Evolutionary conservation across 1,140 invertebrate genomes (phyloP), one percentile per base, ranked within the genome.

Genomic region (Drosophila aff.): DNA sequence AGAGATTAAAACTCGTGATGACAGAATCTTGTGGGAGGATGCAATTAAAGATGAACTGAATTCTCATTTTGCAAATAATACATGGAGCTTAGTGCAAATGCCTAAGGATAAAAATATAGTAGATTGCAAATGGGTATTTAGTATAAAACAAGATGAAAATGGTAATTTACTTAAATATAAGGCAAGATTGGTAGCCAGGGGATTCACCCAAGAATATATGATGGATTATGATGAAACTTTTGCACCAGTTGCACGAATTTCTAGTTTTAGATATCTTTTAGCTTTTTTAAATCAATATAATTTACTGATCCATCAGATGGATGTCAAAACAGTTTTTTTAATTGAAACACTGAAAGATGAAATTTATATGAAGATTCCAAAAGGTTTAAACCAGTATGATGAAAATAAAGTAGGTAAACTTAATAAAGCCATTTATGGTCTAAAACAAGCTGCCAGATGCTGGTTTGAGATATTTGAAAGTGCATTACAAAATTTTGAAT

Each of bases 151-250:
- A 62, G 81, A 93, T 71, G 76, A 79, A 66, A 76, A 78, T 76
- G 92, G 92, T 58, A 74, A 92, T 41, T 80, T 85, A 46, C 47
- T 76, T 15, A 81, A 72, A 64, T 92, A 92, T 78, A 94, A 93
- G 55, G 94, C 92, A 40, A 68, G 93, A 36, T 80, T 94, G 49
- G 92, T 94, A 33, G 93, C 92, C 7, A 82, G 89, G 50, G 93
- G 93, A 18, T 94, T 89, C 65, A 59, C 41, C 2, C 41, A 44
- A 59, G 26, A 59, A 59, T 44, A 59, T 44, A 59, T 59, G 40
- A 44, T 15, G n/a, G 58, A 60, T 33, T 60, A 60, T 23, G 33
- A 49, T 62, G 44, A 81, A 23, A 61, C 65, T 3, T 43, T 65
- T 57, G 36, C 50, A 57, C 50, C 50, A 10, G 50, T 65, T 43